Base-by-base conservation (phyloP, 2,888 invertebrate species). In the Pheosia gnoma region DNA sequence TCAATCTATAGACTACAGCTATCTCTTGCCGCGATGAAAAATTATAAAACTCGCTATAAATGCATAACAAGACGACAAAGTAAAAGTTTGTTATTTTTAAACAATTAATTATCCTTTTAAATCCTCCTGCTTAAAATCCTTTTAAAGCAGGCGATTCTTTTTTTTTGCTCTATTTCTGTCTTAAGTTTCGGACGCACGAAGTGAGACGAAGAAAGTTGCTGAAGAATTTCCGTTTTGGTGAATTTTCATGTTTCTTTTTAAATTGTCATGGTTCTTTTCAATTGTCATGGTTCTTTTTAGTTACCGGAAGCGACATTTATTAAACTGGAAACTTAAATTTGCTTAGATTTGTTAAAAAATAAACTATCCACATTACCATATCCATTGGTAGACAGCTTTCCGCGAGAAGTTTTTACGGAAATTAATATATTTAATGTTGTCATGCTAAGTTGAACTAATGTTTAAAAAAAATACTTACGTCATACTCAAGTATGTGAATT, bases 131-230 rank as follows among this genome's bases (percentile, higher is more conserved):
- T 59, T 59, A 62, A 59, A 71, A 62, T 55, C 69, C 59, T 64
- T 60, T 66, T 52, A 67, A 57, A 60, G 39, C 10, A 53, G 58
- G 62, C 75, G 71, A 79, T 77, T 77, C 74, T 58, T 79, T 74
- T 74, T 72, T 67, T 62, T 51, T 58, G 63, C 58, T 61, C 56
- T 13, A 11, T 71, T 68, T 62, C 41, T 58, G 58, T 58, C 49
- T 58, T 57, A 78, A 80, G 73, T 79, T 78, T 54, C 58, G 70
- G 68, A 71, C 65, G 75, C 70, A 73, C 70, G 61, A 78, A 81
- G 74, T 74, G 83, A 82, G 66, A 73, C 70, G 61, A 78, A 81
- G 74, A 74, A 84, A 83, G 66, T 75, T 62, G 64, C 61, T 58
- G 57, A 59, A 71, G 66, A 58, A 65, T 70, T 54, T 38, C 66